These are phyloP conservation scores for Glyphotaelius pellucidus DNA, from an alignment of 2,888 invertebrate species.

Conservation along the genomic window DNA sequence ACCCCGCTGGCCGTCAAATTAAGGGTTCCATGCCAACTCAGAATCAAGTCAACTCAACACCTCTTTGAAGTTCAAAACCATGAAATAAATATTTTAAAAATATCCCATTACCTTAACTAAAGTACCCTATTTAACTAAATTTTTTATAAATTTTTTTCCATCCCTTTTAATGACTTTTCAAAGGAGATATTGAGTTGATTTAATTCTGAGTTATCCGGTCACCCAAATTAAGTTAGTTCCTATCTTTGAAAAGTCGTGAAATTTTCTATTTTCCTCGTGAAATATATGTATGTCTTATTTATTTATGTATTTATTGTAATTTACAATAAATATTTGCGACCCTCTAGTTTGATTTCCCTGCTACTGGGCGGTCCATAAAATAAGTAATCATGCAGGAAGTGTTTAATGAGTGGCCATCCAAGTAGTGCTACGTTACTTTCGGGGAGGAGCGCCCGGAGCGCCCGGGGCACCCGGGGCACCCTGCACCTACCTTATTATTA, in stretches of 20 bases:
- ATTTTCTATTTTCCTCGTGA: neutral
- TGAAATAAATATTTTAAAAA: too few species aligned
- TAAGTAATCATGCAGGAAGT: slow-evolving; percentile 66
- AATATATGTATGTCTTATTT: neutral
- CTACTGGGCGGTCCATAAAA: slow-evolving; percentile 64
- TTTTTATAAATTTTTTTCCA: too few species aligned
- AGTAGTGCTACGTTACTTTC: slow-evolving; percentile 32
- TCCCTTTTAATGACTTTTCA: too few species aligned
- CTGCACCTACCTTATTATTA: neutral
- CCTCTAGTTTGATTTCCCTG: slow-evolving; percentile 47
- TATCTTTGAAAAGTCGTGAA: neutral
- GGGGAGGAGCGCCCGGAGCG: neutral
- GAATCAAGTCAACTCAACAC: too few species aligned
- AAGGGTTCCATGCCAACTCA: too few species aligned
- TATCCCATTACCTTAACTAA: too few species aligned
- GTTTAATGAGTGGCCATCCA: slow-evolving; percentile 65
- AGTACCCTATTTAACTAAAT: too few species aligned
- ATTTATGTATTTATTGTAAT: neutral
- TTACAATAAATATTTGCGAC: neutral
- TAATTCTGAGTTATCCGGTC: too few species aligned
- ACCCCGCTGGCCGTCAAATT: too few species aligned
- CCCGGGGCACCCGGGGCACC: neutral
- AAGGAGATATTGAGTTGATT: too few species aligned
- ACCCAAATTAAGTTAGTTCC: neutral
- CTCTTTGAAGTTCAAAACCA: too few species aligned